Percentiles rank a stretch among this genome's conserved stretches.
phyloP scores from a whole-genome alignment of 2,797 vertebrate genomes.

The Poliocrania exsul region DNA sequence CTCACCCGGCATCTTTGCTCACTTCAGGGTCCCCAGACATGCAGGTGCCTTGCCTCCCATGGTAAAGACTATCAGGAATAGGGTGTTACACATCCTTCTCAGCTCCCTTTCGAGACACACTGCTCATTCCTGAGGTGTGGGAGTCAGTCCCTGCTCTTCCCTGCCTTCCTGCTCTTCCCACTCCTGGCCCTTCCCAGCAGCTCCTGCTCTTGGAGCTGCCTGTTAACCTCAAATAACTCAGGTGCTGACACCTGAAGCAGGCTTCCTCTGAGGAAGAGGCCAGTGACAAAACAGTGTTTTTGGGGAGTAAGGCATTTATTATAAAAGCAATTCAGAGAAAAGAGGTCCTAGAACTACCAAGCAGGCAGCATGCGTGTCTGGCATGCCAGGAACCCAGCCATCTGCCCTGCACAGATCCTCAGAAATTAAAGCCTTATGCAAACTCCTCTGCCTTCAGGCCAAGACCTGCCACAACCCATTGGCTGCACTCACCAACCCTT shows the following conservation, averaged over 20 bases:
- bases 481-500: neutral
- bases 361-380: neutral
- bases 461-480: conserved; percentile 16
- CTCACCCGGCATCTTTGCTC: neutral
- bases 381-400: neutral
- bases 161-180: neutral
- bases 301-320: neutral
- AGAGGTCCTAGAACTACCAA: neutral
- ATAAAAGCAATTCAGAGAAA: neutral
- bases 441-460: neutral
- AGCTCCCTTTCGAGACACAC: neutral
- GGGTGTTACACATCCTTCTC: neutral
- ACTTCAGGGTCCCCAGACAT: neutral
- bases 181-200: neutral
- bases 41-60: neutral
- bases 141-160: neutral
- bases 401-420: conserved; percentile 2
- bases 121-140: neutral
- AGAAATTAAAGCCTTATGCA: conserved; percentile 37
- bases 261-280: neutral
- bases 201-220: neutral
- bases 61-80: neutral
- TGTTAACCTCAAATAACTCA: neutral
- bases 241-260: neutral
- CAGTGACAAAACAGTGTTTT: neutral